phyloP scores from a whole-genome alignment of 2,888 invertebrate species.

The Sisyra nigra region DNA sequence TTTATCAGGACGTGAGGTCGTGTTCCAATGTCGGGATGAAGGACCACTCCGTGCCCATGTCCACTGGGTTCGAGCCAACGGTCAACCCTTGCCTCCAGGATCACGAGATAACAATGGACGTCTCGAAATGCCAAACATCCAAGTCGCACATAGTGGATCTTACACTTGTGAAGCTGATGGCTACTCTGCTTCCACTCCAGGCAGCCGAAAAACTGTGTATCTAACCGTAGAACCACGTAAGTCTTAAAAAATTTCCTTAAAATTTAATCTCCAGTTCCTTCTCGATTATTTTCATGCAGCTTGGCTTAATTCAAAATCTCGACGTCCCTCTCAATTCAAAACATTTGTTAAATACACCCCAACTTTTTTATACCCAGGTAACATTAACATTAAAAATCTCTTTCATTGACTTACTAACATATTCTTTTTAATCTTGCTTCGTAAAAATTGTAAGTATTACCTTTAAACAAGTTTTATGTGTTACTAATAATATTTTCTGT shows the following conservation, averaged over 20 bases:
- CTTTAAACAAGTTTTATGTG: too few species aligned
- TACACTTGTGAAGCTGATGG: slow-evolving; percentile 72
- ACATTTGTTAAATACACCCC: slow-evolving; percentile 2
- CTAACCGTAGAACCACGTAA: slow-evolving; percentile 65
- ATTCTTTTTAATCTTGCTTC: too few species aligned
- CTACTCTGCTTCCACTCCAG: slow-evolving; percentile 41
- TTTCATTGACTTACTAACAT: too few species aligned
- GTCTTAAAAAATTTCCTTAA: slow-evolving; percentile 25
- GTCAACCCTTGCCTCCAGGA: slow-evolving; percentile 56
- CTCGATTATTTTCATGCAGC: slow-evolving; percentile 16
- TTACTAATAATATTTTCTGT: neutral
- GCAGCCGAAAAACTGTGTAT: slow-evolving; percentile 48
- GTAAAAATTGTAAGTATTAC: too few species aligned
- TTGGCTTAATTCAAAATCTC: slow-evolving; percentile 11
- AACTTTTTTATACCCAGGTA: slow-evolving; percentile 15
- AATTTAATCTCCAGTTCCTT: too few species aligned
- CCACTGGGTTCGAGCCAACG: slow-evolving; percentile 56
- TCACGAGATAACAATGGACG: slow-evolving; percentile 61
- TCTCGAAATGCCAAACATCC: slow-evolving; percentile 70
- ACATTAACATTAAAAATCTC: slow-evolving; percentile 7
- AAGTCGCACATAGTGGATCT: slow-evolving; percentile 55
- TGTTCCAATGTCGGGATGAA: slow-evolving; percentile 85
- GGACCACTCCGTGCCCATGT: slow-evolving; percentile 63
- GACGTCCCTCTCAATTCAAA: slow-evolving; percentile 3
- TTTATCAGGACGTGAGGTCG: slow-evolving; percentile 68